phyloP scores from a whole-genome alignment of 2,113 vertebrate species.

The Ivindomyrus marchei region DNA sequence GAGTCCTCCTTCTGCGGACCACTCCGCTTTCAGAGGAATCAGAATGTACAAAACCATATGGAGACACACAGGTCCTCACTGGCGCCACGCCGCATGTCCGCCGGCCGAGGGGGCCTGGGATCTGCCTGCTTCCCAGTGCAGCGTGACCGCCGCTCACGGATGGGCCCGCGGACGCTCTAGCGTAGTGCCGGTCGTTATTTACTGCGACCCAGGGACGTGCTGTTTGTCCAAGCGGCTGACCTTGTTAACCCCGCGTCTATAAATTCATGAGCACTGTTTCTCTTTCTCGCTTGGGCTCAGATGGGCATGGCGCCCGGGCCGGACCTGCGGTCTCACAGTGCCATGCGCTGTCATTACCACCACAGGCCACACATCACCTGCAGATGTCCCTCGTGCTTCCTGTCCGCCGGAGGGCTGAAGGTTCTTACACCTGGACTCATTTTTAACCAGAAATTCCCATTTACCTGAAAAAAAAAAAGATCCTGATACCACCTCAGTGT shows the following conservation, averaged over 20 bases:
- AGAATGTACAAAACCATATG: conserved; percentile 34
- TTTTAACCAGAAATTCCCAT: neutral
- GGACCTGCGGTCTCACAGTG: neutral
- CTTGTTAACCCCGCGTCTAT: conserved; percentile 51
- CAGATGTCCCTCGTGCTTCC: neutral
- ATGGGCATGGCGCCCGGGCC: conserved; percentile 17
- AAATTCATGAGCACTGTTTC: conserved; percentile 53
- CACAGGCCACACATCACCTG: neutral
- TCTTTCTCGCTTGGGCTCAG: conserved; percentile 39
- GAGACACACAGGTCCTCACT: neutral
- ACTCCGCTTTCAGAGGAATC: neutral
- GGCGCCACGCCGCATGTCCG: neutral
- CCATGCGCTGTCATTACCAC: conserved; percentile 15
- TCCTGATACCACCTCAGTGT: neutral
- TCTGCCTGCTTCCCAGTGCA: conserved; percentile 31
- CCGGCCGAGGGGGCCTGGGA: conserved; percentile 10
- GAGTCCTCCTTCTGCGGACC: neutral
- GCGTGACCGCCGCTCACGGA: conserved; percentile 34
- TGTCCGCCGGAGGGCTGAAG: neutral
- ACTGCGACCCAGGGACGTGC: conserved; percentile 47
- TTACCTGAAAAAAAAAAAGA: neutral
- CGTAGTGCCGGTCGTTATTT: conserved; percentile 48
- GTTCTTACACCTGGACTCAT: neutral
- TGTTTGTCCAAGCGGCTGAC: conserved; percentile 58
- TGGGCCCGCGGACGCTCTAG: conserved; percentile 23